Percentiles rank a stretch among this genome's conserved stretches.
These are phyloP conservation scores for Mus spretus DNA, from an alignment of 2,797 vertebrate species.

Conservation along the genomic window DNA sequence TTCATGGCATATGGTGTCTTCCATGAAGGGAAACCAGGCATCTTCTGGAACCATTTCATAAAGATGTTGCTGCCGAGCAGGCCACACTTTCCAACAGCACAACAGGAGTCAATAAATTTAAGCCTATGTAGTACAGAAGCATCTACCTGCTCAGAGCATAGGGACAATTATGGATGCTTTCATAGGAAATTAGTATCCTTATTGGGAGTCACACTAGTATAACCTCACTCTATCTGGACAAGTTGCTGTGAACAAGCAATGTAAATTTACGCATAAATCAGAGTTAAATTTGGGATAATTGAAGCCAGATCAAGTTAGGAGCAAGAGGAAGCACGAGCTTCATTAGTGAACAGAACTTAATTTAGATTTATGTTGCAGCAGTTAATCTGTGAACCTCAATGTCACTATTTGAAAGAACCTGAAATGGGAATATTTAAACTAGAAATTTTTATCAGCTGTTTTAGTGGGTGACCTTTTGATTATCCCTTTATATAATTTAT, in stretches of 20 bases:
- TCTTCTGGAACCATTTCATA: background rate
- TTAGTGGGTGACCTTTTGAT: slow-evolving; percentile 25
- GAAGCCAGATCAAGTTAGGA: background rate
- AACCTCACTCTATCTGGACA: background rate
- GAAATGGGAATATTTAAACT: background rate
- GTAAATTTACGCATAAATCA: slow-evolving; percentile 7
- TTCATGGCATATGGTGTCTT: accelerated
- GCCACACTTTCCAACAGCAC: background rate
- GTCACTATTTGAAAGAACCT: background rate
- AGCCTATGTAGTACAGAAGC: background rate
- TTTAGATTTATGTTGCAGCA: background rate
- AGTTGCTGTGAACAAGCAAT: background rate
- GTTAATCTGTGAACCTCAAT: background rate
- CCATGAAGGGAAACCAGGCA: background rate
- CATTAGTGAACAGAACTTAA: background rate
- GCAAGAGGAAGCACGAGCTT: background rate
- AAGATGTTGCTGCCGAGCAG: no score
- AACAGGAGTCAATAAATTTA: background rate
- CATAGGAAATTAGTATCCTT: background rate
- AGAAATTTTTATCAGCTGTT: background rate
- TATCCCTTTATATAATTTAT: background rate
- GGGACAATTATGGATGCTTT: background rate
- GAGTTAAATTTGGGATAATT: background rate
- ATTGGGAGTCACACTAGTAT: background rate
- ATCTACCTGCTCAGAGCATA: background rate